These are phyloP conservation scores for Euthynnus affinis DNA, from an alignment of 2,797 vertebrate genomes.

Conservation along the genomic window DNA sequence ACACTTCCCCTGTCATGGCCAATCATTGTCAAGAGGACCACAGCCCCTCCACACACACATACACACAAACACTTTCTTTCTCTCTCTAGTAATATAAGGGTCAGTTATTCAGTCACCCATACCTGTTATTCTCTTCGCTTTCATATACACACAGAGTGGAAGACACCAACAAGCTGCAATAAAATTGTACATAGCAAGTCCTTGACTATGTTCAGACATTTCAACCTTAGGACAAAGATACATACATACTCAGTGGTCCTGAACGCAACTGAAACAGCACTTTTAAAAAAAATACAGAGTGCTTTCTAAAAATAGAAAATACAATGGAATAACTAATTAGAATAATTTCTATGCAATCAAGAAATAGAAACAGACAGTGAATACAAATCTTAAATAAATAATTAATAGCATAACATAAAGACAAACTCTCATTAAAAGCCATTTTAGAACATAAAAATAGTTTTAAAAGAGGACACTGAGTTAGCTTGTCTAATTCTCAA, in stretches of 20 bases:
- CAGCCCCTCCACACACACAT: conserved; percentile 25
- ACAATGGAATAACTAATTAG: no score
- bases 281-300: no score
- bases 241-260: conserved; percentile 35
- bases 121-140: conserved; percentile 61
- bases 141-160: conserved; percentile 48
- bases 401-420: background rate
- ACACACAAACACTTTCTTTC: conserved; percentile 16
- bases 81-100: conserved; percentile 64
- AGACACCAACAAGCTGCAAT: conserved; percentile 45
- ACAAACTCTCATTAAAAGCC: no score
- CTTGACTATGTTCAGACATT: conserved; percentile 40
- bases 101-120: conserved; percentile 68
- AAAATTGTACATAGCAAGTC: conserved; percentile 43
- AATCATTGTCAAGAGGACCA: conserved; percentile 73
- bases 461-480: no score
- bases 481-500: no score
- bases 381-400: no score
- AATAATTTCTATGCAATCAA: no score
- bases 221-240: conserved; percentile 41
- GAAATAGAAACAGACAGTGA: no score
- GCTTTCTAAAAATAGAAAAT: no score
- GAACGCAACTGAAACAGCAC: conserved; percentile 28
- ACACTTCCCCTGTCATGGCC: conserved; percentile 71
- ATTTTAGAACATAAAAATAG: no score